Conservation (phyloP, 2,797 vertebrate species). For the Adelosebastes latens region DNA sequence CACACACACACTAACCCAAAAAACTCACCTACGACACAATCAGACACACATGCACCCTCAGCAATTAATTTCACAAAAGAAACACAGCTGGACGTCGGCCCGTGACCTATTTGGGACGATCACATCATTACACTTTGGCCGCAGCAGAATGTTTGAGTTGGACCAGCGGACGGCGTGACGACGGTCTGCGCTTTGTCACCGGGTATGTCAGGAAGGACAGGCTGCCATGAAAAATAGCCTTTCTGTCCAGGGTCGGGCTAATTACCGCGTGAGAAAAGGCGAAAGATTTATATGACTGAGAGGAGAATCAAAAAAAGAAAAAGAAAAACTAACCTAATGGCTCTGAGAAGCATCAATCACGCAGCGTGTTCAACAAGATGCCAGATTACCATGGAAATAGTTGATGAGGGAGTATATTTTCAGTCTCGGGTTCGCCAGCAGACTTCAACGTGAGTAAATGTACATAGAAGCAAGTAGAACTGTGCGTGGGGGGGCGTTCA, state of each 20-base stretch:
- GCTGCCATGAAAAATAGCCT: conserved; percentile 71
- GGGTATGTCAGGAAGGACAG: conserved; percentile 57
- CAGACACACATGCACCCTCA: conserved; percentile 5
- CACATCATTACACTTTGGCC: conserved; percentile 34
- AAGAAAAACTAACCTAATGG: conserved; percentile 38
- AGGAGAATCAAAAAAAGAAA: conserved; percentile 13
- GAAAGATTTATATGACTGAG: conserved; percentile 51
- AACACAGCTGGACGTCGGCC: conserved; percentile 62
- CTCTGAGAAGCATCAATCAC: conserved; percentile 52
- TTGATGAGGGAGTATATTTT: conserved; percentile 16
- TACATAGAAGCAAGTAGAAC: background rate
- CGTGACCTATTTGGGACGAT: conserved; percentile 59
- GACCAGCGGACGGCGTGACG: conserved; percentile 38
- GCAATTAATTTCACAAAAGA: conserved; percentile 46
- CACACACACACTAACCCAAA: conserved; percentile 1
- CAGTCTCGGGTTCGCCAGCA: background rate
- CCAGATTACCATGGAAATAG: conserved; percentile 50
- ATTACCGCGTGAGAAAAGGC: conserved; percentile 65
- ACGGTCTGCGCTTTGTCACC: conserved; percentile 63
- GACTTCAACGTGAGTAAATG: background rate
- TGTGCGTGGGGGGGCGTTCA: background rate
- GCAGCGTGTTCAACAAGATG: conserved; percentile 32
- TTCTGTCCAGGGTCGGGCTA: conserved; percentile 37
- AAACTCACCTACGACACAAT: conserved; percentile 4
- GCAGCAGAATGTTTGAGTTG: conserved; percentile 68